Conservation (phyloP, 2,888 invertebrate genomes). For the Ptychoptera albimana region DNA sequence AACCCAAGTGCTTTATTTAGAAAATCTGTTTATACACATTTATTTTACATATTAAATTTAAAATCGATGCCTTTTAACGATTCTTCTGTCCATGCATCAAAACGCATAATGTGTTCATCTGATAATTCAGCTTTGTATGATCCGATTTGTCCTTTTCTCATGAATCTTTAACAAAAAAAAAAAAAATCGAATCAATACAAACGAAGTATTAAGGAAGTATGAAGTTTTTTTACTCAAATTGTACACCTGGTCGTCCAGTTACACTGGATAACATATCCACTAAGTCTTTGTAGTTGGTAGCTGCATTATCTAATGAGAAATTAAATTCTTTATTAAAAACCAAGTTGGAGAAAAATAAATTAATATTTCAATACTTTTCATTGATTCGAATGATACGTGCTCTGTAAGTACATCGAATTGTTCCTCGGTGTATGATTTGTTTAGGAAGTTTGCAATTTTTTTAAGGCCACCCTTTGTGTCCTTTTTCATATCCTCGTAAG, state of each 20-base stretch:
- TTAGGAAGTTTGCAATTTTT: conserved; percentile 10
- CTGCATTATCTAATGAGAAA: no score
- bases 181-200: not conserved
- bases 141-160: conserved; percentile 14
- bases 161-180: conserved; percentile 12
- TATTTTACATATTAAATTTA: no score
- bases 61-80: conserved; percentile 16
- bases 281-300: no score
- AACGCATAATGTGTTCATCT: conserved; percentile 11
- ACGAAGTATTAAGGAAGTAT: no score
- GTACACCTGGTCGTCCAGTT: no score
- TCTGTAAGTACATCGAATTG: conserved; percentile 6
- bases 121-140: conserved; percentile 15
- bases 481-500: conserved; percentile 18
- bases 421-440: conserved; percentile 6
- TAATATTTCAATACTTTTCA: conserved; percentile 9
- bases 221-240: no score
- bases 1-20: no score
- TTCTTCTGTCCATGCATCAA: conserved; percentile 12
- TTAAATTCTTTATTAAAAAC: no score
- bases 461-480: conserved; percentile 13
- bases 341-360: no score
- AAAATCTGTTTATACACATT: no score
- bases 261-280: no score
- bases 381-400: conserved; percentile 11